Evolutionary conservation across 2,797 vertebrate species (phyloP), one percentile per base, ranked within the genome.

Genomic region (Limosa lapponica): DNA sequence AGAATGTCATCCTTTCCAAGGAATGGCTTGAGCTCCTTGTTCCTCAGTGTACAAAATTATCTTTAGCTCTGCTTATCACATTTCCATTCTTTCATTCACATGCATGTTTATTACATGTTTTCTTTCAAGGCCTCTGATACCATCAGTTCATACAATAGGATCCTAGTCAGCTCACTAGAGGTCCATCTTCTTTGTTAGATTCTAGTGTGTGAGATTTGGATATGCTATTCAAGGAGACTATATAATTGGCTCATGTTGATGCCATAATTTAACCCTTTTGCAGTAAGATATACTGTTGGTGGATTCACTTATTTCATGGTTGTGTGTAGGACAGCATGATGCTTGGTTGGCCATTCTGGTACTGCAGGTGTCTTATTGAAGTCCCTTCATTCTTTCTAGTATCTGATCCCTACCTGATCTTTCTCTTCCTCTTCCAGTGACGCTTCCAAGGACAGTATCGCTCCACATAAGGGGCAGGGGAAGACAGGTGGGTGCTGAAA

Each of bases 351-450:
- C 39, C 54, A 34, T n/a, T 79, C 37, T 79, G 30, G 11, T 58
- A 65, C 49, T 88, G 14, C 22, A 83, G 75, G 22, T 54, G 19
- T 20, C n/a, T 93, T 87, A 69, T 1, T 54, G 77, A 46, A 86
- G 65, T 65, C 73, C 48, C 73, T 95, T 81, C 39, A 84, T 87
- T 91, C 94, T 82, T 90, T 88, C 96, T 96, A 37, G n/a, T 85
- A 58, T 59, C 93, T 82, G 80, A 77, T 83, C 96, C 96, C 95
- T 96, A 97, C 95, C 96, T 96, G 95, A 97, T 95, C 95, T 95
- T 96, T 96, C 94, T 96, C 96, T 96, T 96, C 96, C 85, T 97
- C 96, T 91, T 97, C 95, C 94, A 95, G 94, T 95, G 91, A 88
- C 2, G 89, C 80, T 94, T 93, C 96, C 96, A 94, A 95, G 94